Evolutionary conservation across 2,113 vertebrate species (phyloP).

Genomic region (Pangasianodon hypophthalmus): DNA sequence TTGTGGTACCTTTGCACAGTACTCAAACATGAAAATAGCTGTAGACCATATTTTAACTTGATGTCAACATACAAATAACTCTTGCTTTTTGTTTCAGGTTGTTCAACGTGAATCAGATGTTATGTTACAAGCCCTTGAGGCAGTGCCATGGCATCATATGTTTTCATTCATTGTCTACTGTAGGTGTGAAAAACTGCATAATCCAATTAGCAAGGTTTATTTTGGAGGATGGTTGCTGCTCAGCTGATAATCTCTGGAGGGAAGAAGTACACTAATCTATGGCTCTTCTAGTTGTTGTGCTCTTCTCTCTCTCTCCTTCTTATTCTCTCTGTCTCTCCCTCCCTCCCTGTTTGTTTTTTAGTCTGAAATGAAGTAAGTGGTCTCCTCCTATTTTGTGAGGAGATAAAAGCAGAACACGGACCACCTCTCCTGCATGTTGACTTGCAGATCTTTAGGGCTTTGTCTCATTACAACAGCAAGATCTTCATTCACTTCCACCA

Average conservation of each 20-base stretch:
- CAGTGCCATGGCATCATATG: background rate
- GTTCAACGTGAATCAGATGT: background rate
- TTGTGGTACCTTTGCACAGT: background rate
- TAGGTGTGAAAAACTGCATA: conserved; percentile 73
- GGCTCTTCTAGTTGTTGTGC: conserved; percentile 37
- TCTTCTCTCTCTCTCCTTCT: conserved; percentile 12
- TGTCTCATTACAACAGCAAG: conserved; percentile 49
- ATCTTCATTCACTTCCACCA: conserved; percentile 66
- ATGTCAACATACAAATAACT: background rate
- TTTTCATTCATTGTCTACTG: conserved; percentile 47
- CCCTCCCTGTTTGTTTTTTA: conserved; percentile 21
- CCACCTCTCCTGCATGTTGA: conserved; percentile 39
- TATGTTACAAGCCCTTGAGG: background rate
- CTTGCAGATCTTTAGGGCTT: conserved; percentile 43
- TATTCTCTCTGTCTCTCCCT: conserved; percentile 15
- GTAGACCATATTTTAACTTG: background rate
- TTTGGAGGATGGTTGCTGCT: conserved; percentile 65
- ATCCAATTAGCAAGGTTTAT: conserved; percentile 76
- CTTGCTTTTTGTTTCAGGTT: background rate
- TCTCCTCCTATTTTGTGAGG: conserved; percentile 45
- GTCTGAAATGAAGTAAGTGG: conserved; percentile 45
- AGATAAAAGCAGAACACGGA: conserved; percentile 55
- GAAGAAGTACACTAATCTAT: conserved; percentile 59
- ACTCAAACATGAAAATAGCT: background rate
- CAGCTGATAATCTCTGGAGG: conserved; percentile 70